Base-by-base conservation (phyloP, 2,797 vertebrate genomes). In the Danio choprae region DNA sequence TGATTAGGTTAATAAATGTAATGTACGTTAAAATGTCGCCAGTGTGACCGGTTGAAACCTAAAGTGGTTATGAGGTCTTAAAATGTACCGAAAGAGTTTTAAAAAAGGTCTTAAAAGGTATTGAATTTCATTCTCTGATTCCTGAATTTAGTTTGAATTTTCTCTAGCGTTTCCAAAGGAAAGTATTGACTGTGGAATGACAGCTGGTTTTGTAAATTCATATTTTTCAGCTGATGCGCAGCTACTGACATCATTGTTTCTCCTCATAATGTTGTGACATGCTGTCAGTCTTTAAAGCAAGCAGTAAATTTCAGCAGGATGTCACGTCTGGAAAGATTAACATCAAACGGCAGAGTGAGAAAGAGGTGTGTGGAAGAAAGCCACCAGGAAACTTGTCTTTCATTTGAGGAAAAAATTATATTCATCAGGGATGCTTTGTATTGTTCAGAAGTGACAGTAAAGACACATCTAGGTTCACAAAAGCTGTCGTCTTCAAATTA, bases 251-350 rank as follows among this genome's bases (percentile, higher is more conserved):
- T 38, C 36, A 68, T 70, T 68, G 46, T 56, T 44, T 38, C 16
- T n/a, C 10, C 40, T 58, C 48, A 70, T 70, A 41, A 72, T 58
- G 55, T 44, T 72, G 18, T 72, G 70, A 72, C 38, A 40, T 69
- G 55, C 55, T 22, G 29, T 63, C 43, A 65, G 46, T 68, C 41
- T 40, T n/a, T 46, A 43, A 22, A 41, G 62, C 12, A 58, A 41
- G 60, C 43, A 41, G 38, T 72, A 44, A 8, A 44, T 72, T 56
- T 72, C n/a, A 56, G 51, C 53, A 58, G 53, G 40, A 38, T 0
- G n/a, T 58, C 70, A 64, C 22, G 41, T 74, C 70, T 16, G 48
- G 60, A 63, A 51, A 41, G 7, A 67, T 80, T 43, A 80, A 29
- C 20, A 36, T 80, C 60, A 74, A 74, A 80, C 40, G 5, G 7